These are phyloP conservation scores for Amphibalanus amphitrite DNA, from an alignment of 1,140 invertebrate species.

Conservation along the genomic window DNA sequence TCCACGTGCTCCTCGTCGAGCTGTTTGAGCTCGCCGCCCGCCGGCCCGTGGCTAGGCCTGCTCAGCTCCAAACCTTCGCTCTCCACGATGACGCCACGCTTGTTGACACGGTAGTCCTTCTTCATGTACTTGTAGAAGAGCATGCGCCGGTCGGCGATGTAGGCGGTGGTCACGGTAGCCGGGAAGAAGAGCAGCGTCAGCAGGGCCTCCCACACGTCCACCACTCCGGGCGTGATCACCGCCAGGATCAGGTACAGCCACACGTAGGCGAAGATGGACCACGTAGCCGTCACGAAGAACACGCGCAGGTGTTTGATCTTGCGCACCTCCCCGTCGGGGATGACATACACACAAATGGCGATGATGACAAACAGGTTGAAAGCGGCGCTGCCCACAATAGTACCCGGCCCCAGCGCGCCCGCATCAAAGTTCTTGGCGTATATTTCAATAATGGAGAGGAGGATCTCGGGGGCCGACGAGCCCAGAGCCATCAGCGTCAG, in stretches of 20 bases:
- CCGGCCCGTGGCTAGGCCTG: conserved; percentile 10
- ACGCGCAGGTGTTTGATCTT: conserved; percentile 96
- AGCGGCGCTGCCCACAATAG: conserved; percentile 94
- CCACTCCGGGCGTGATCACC: conserved; percentile 59
- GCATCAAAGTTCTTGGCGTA: conserved; percentile 85
- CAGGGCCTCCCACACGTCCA: conserved; percentile 90
- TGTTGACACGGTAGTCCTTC: conserved; percentile 83
- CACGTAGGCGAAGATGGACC: no score
- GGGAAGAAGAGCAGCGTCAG: conserved; percentile 95
- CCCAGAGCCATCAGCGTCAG: no score
- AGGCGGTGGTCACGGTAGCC: conserved; percentile 87
- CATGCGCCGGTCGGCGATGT: no score
- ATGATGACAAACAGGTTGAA: conserved; percentile 98
- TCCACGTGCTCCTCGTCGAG: conserved; percentile 38
- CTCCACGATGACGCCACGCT: conserved; percentile 73
- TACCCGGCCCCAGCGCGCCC: conserved; percentile 85
- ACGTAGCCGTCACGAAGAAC: no score
- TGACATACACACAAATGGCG: conserved; percentile 82
- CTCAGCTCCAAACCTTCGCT: conserved; percentile 56
- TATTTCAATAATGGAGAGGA: conserved; percentile 92
- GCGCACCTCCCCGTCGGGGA: conserved; percentile 71
- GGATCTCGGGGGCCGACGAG: no score
- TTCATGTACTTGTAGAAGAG: conserved; percentile 72
- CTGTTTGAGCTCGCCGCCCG: conserved; percentile 27
- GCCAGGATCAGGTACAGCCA: conserved; percentile 87